Evolutionary conservation across 2,797 vertebrate species (phyloP).

Genomic region (Periophthalmus magnuspinnatus): DNA sequence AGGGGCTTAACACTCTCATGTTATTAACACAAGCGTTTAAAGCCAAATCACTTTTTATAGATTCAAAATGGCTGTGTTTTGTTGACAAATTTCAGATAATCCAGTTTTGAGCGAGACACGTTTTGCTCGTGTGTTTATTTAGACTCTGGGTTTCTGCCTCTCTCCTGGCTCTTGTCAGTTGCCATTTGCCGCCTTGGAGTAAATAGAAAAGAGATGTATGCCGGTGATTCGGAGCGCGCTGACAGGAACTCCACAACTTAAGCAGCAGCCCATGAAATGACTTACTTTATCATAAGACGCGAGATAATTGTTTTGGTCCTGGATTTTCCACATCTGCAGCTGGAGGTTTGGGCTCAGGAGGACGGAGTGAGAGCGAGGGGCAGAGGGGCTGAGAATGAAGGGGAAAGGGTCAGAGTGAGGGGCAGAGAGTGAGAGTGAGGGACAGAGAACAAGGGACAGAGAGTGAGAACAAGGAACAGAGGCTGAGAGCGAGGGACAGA

Average conservation of each 20-base stretch:
- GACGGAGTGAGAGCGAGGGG: too few relatives aligned
- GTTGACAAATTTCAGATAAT: constrained; percentile 7
- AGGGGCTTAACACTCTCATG: constrained; percentile 3
- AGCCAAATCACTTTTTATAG: constrained; percentile 6
- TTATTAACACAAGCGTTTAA: constrained; percentile 4
- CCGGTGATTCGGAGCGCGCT: constrained; percentile 63
- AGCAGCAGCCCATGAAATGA: constrained; percentile 80
- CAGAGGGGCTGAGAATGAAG: constrained; percentile 26
- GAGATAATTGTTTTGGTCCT: constrained; percentile 74
- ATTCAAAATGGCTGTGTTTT: neutral
- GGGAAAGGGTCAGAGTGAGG: too few relatives aligned
- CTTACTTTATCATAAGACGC: constrained; percentile 74
- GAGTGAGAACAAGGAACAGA: too few relatives aligned
- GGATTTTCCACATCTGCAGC: constrained; percentile 59
- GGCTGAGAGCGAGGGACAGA: too few relatives aligned
- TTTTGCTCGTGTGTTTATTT: constrained; percentile 5
- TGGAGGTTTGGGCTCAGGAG: constrained; percentile 45
- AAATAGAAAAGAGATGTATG: constrained; percentile 65
- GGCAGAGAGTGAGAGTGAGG: too few relatives aligned
- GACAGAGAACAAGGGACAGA: too few relatives aligned
- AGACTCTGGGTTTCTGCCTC: constrained; percentile 13
- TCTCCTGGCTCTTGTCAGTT: constrained; percentile 23
- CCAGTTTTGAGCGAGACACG: neutral
- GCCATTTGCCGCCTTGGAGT: constrained; percentile 36
- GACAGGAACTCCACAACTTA: constrained; percentile 67